Conservation (phyloP, 1,140 invertebrate genomes). For the Euglossa dilemma region DNA sequence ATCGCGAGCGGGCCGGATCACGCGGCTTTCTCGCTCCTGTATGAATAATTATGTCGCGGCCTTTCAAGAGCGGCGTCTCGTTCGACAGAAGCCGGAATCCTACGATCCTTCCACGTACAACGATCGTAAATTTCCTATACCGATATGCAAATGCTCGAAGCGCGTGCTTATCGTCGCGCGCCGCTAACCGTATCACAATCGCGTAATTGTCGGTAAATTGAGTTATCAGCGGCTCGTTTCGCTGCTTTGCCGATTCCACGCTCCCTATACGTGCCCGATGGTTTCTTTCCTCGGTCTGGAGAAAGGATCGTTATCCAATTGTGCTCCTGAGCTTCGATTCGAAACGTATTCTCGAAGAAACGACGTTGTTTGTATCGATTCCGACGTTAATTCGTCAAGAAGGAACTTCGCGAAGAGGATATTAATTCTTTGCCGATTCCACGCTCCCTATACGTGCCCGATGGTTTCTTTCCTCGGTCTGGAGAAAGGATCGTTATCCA, state of each 20-base stretch:
- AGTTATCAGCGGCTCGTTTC: conserved; percentile 3
- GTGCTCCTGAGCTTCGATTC: too few species aligned
- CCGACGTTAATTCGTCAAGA: too few species aligned
- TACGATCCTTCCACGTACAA: neutral
- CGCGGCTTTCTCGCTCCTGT: neutral
- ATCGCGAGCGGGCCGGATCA: conserved; percentile 2
- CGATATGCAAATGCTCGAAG: conserved; percentile 33
- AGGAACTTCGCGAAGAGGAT: too few species aligned
- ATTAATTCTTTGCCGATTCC: neutral
- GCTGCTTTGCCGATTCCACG: neutral
- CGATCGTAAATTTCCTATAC: conserved; percentile 40
- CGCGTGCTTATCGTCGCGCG: conserved; percentile 11
- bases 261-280: too few species aligned
- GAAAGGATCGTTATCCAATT: too few species aligned
- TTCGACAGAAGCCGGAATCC: conserved; percentile 21
- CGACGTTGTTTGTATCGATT: too few species aligned
- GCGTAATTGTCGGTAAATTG: conserved; percentile 33
- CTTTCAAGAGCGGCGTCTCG: conserved; percentile 12
- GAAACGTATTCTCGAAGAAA: too few species aligned
- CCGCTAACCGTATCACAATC: conserved; percentile 27
- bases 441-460: neutral
- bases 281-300: neutral
- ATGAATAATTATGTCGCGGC: conserved; percentile 41
- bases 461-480: neutral
- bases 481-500: too few species aligned